Base-by-base conservation (phyloP, 2,888 invertebrate species). In the Entomobrya proxima region DNA sequence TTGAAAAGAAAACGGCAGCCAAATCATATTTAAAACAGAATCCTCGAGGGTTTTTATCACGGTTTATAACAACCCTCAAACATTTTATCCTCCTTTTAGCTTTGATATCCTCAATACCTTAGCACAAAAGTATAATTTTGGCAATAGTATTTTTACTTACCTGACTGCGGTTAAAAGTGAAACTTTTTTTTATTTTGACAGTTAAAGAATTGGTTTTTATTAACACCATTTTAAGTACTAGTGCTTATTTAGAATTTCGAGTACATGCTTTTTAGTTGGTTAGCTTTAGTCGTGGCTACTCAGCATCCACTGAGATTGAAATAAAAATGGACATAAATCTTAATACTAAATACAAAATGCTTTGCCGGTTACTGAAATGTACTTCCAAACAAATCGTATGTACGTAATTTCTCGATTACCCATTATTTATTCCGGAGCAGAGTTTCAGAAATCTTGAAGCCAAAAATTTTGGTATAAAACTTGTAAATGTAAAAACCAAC, bases 151-250 rank as follows among this genome's bases (percentile, higher is more conserved):
- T 52, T 75, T 50, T 52, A 50, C 50, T 75, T 52, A 52, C 18
- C 35, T 75, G 74, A 75, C 74, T 84, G 83, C 61, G 83, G 83
- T 84, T 84, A 84, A 84, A 84, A 84, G 83, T 84, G 83, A 84
- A 84, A 84, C 75, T 82, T 67, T 77, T 75, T 74, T 75, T 77
- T 84, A 77, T 84, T 84, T 77, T 84, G 83, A 67, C 83, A 84
- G 69, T 37, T 72, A 69, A 84, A 84, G 76, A 77, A 77, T 84
- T 84, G 76, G 69, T 52, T 84, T 72, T 76, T 69, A 84, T 67
- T 58, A 76, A 58, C 74, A 75, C 37, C 55, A 69, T 55, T 80
- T 80, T 72, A 72, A 61, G 58, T 58, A 58, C 58, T 21, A 21
- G 18, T 77, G 40, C 79, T 52, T 69, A 37, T 30, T 75, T 75